Percentiles rank a stretch among this genome's conserved stretches.
These are phyloP conservation scores for Sminthurides aquaticus DNA, from an alignment of 2,888 invertebrate genomes.

Conservation along the genomic window DNA sequence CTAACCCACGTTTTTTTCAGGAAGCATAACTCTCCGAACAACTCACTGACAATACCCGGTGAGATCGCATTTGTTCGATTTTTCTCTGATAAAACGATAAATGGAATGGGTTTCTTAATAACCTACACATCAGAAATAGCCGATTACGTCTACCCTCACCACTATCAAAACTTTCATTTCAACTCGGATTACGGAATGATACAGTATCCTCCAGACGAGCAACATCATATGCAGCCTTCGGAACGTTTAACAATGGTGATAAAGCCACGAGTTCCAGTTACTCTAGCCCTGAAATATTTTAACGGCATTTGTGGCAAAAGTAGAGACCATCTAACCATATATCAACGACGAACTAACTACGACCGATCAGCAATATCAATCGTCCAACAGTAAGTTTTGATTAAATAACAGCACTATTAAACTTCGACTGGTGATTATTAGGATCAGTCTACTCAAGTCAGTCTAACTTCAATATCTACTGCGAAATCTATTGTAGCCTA, in stretches of 20 bases:
- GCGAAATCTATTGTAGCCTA: too few species aligned
- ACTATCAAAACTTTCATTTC: background rate
- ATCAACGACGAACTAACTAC: background rate
- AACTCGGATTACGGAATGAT: background rate
- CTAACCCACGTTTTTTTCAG: too few species aligned
- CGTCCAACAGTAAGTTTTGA: constrained; percentile 3
- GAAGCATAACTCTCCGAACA: background rate
- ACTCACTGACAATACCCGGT: background rate
- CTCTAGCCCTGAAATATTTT: constrained; percentile 3
- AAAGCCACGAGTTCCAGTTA: background rate
- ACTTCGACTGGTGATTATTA: too few species aligned
- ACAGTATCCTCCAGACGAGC: background rate
- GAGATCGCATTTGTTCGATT: constrained; percentile 5
- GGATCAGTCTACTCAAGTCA: too few species aligned
- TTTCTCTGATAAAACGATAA: background rate
- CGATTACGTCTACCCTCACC: background rate
- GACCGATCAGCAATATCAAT: background rate
- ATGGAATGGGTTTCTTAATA: constrained; percentile 1
- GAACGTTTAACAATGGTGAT: background rate
- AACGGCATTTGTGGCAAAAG: background rate
- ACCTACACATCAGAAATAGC: background rate
- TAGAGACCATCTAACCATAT: background rate
- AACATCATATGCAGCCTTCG: background rate
- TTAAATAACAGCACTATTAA: too few species aligned
- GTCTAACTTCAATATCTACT: too few species aligned